Evolutionary conservation across 2,113 vertebrate species (phyloP).

Genomic region (Cottus gobio): DNA sequence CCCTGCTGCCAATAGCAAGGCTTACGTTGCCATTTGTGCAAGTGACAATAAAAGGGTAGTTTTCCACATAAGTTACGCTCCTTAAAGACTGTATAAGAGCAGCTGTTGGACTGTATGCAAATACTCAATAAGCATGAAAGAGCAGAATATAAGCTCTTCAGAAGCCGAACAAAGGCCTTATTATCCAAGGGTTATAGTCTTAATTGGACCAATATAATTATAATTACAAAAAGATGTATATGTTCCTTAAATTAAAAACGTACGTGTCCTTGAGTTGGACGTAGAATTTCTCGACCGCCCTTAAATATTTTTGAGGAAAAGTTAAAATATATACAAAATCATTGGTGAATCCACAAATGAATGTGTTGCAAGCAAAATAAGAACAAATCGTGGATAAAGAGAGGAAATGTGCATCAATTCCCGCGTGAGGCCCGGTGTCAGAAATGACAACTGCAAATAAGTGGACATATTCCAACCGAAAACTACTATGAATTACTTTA

Average conservation of each 20-base stretch:
- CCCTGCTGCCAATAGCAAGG: background rate
- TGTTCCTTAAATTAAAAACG: too few relatives aligned
- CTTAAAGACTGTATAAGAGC: too few relatives aligned
- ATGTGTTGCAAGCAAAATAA: too few relatives aligned
- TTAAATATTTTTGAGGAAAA: background rate
- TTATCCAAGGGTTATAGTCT: background rate
- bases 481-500: background rate
- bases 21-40: background rate
- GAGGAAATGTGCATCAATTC: too few relatives aligned
- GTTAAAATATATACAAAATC: background rate
- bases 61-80: background rate
- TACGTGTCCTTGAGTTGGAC: too few relatives aligned
- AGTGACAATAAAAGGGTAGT: background rate
- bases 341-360: too few relatives aligned
- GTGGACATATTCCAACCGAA: background rate
- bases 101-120: too few relatives aligned
- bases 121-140: too few relatives aligned
- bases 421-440: background rate
- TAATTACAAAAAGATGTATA: background rate
- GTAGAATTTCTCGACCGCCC: too few relatives aligned
- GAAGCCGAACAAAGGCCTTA: too few relatives aligned
- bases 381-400: too few relatives aligned
- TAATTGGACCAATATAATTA: background rate
- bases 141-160: too few relatives aligned
- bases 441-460: background rate